Conservation (phyloP, 2,113 vertebrate genomes). For the Porphyrio hochstetteri region DNA sequence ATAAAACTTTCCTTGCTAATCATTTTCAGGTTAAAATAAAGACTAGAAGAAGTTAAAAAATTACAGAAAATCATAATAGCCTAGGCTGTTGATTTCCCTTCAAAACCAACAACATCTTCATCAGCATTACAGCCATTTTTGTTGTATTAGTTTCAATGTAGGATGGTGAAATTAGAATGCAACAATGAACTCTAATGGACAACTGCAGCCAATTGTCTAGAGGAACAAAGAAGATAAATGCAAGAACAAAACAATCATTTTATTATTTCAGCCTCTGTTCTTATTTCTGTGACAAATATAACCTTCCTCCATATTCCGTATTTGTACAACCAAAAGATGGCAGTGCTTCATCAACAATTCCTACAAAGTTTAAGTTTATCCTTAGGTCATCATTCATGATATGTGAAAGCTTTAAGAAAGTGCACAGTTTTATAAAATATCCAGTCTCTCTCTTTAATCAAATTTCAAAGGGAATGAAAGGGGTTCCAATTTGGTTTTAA, state of each 20-base stretch:
- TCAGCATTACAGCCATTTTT: not conserved
- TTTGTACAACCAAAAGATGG: constrained; percentile 80
- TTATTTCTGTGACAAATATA: not conserved
- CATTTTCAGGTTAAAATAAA: not conserved
- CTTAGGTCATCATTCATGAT: not conserved
- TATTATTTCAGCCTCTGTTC: not conserved
- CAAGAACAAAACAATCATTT: not conserved
- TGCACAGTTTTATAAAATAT: constrained; percentile 12
- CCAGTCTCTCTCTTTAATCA: not conserved
- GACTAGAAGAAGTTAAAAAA: not conserved
- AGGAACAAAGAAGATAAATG: not conserved
- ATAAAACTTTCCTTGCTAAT: not conserved
- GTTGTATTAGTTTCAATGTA: not conserved
- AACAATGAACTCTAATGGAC: not conserved
- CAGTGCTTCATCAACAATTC: constrained; percentile 80
- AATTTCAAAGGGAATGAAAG: not conserved
- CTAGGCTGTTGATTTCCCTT: not conserved
- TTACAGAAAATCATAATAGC: not conserved
- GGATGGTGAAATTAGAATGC: not conserved
- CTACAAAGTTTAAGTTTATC: constrained; percentile 16
- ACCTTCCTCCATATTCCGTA: constrained; percentile 40
- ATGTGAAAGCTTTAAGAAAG: constrained; percentile 35
- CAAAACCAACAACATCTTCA: not conserved
- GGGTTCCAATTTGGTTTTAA: not conserved
- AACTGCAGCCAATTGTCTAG: not conserved